Evolutionary conservation across 23 tunicate genomes (phyloP).

Genomic region (Phallusia fumigata): DNA sequence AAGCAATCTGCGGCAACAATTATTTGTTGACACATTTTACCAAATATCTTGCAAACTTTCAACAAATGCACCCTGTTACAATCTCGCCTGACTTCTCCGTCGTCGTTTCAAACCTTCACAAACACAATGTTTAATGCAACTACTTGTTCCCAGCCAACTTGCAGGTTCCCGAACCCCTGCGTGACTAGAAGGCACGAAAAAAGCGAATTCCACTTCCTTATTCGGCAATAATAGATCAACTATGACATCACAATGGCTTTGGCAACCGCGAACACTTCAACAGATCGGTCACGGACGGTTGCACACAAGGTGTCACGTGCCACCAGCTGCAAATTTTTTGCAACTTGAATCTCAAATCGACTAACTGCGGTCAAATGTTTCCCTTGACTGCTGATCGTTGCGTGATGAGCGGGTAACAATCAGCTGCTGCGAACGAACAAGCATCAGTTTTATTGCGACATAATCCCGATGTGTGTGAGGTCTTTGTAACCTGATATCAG

Average conservation of each 20-base stretch:
- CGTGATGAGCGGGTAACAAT: neutral
- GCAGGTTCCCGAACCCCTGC: neutral
- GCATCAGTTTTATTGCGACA: neutral
- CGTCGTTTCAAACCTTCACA: too few relatives aligned
- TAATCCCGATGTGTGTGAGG: neutral
- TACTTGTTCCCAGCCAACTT: too few relatives aligned
- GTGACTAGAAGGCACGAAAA: neutral
- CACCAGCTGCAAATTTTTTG: neutral
- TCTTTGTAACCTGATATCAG: neutral
- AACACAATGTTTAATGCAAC: too few relatives aligned
- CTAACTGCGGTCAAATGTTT: too few relatives aligned
- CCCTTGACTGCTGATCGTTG: neutral
- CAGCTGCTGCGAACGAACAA: neutral
- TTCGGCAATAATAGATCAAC: neutral
- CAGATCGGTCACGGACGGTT: neutral
- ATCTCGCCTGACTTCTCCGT: too few relatives aligned
- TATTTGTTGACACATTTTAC: too few relatives aligned
- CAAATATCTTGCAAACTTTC: too few relatives aligned
- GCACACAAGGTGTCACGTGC: neutral
- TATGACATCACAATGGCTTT: slow-evolving; percentile 7
- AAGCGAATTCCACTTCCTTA: neutral
- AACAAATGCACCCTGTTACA: too few relatives aligned
- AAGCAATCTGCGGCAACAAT: too few relatives aligned
- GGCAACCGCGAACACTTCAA: neutral
- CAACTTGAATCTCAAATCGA: neutral